phyloP scores from a whole-genome alignment of 1,140 invertebrate species.

The Nebria ingens region DNA sequence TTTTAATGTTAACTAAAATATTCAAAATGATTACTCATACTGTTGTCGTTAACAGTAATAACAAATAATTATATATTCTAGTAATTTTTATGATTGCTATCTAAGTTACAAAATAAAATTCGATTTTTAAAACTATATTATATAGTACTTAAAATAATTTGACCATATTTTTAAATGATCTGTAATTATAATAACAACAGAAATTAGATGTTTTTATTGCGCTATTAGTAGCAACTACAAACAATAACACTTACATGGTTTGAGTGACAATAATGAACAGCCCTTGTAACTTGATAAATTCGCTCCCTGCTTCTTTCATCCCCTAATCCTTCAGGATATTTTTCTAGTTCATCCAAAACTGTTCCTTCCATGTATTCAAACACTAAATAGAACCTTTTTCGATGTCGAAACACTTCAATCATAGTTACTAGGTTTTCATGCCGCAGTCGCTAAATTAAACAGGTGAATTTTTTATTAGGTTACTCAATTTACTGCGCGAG shows the following conservation, averaged over 20 bases:
- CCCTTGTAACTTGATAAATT: conserved; percentile 72
- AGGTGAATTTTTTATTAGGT: conserved; percentile 10
- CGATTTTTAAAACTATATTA: too few relatives aligned
- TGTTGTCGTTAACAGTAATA: too few relatives aligned
- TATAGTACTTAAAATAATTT: too few relatives aligned
- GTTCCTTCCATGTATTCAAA: conserved; percentile 85
- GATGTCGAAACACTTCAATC: conserved; percentile 77
- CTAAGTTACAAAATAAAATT: too few relatives aligned
- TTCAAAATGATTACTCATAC: too few relatives aligned
- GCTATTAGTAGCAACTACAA: background rate
- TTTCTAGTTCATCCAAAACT: conserved; percentile 72
- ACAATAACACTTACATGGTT: conserved; percentile 57
- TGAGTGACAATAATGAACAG: conserved; percentile 75
- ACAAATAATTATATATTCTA: background rate
- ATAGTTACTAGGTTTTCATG: conserved; percentile 84
- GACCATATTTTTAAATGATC: too few relatives aligned
- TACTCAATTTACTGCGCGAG: too few relatives aligned
- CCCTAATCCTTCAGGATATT: conserved; percentile 54
- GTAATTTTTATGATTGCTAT: too few relatives aligned
- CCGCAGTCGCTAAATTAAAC: conserved; percentile 58
- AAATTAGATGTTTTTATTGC: background rate
- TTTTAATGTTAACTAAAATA: too few relatives aligned
- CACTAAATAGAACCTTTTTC: conserved; percentile 74
- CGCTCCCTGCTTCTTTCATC: conserved; percentile 59
- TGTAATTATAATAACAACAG: too few relatives aligned